Conservation (phyloP, 1,140 invertebrate species). For the Orius insidiosus region DNA sequence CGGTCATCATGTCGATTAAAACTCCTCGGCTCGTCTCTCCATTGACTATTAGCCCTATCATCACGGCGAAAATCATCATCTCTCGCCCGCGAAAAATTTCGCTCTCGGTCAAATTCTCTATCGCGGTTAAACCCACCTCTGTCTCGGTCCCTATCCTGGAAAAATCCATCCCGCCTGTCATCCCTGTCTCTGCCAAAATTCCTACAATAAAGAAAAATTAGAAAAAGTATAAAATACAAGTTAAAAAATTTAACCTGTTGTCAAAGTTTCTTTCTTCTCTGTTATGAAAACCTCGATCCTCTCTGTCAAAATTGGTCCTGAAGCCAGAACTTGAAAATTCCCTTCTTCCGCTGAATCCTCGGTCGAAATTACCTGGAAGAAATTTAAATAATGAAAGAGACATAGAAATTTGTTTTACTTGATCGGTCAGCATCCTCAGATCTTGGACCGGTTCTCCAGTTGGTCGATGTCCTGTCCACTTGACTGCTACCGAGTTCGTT, state of each 20-base stretch:
- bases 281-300: background rate
- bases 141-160: slow-evolving; percentile 25
- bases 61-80: background rate
- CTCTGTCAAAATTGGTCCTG: slow-evolving; percentile 21
- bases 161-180: slow-evolving; percentile 23
- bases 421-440: slow-evolving; percentile 26
- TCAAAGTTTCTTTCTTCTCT: background rate
- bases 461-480: slow-evolving; percentile 42
- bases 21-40: slow-evolving; percentile 5
- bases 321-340: too few relatives aligned
- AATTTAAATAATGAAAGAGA: too few relatives aligned
- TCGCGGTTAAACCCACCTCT: slow-evolving; percentile 23
- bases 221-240: too few relatives aligned
- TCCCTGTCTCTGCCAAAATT: slow-evolving; percentile 26
- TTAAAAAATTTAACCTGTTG: background rate
- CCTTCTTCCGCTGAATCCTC: slow-evolving; percentile 24
- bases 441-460: slow-evolving; percentile 48
- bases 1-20: slow-evolving; percentile 12
- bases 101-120: slow-evolving; percentile 23
- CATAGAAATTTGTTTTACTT: too few relatives aligned
- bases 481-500: slow-evolving; percentile 28
- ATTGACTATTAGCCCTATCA: slow-evolving; percentile 1
- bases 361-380: slow-evolving; percentile 18
- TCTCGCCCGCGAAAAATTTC: slow-evolving; percentile 1
- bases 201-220: too few relatives aligned